Evolutionary conservation across 2,797 vertebrate genomes (phyloP).

Genomic region (Erethizon dorsatum): DNA sequence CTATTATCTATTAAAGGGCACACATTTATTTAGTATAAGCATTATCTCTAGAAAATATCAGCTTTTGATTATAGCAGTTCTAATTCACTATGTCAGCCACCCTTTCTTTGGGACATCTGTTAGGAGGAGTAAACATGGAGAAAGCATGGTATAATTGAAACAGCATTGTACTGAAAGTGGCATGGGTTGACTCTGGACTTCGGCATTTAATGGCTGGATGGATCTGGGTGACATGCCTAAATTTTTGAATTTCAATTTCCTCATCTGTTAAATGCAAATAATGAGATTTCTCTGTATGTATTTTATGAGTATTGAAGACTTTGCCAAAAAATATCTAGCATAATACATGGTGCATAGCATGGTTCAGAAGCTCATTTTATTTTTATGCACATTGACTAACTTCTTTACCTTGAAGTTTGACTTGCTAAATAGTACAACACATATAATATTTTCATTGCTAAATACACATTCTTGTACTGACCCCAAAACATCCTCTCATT

Average conservation of each 20-base stretch:
- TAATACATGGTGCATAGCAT: not conserved
- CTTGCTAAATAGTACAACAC: not conserved
- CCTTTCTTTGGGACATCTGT: not conserved
- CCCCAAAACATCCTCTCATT: not conserved
- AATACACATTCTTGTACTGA: not conserved
- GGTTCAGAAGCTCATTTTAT: constrained; percentile 4
- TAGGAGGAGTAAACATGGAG: not conserved
- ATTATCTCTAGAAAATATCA: constrained; percentile 12
- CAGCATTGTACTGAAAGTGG: not conserved
- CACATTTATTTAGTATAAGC: not conserved
- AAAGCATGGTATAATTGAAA: constrained; percentile 25
- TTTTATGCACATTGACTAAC: not conserved
- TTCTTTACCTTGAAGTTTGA: constrained; percentile 10
- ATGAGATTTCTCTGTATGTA: not conserved
- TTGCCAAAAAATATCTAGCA: not conserved
- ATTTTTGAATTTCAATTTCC: not conserved
- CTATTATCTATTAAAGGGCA: constrained; percentile 29
- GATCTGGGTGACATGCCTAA: not conserved
- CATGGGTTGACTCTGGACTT: not conserved
- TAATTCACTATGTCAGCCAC: not conserved
- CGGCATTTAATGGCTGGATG: not conserved
- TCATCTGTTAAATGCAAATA: constrained; percentile 31
- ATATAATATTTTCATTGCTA: not conserved
- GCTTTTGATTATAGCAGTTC: constrained; percentile 24
- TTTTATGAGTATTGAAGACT: not conserved